These are phyloP conservation scores for Octonoba sinensis DNA, from an alignment of 2,888 invertebrate genomes.

Conservation along the genomic window DNA sequence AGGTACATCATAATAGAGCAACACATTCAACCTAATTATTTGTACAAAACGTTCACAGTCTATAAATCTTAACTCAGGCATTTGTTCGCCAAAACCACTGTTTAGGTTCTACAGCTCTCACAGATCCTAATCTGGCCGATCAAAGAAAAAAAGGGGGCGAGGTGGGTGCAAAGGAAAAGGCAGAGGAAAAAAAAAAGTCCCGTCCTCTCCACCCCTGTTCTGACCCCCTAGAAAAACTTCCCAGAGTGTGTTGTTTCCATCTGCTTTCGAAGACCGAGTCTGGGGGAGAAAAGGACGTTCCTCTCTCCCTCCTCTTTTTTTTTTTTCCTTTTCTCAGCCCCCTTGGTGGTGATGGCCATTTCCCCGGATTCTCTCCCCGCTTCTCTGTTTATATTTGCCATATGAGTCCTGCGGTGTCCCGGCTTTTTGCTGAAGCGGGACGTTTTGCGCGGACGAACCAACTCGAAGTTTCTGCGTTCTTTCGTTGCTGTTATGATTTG, in stretches of 20 bases:
- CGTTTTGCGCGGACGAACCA: too few relatives aligned
- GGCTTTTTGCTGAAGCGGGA: too few relatives aligned
- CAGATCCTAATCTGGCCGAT: slow-evolving; percentile 41
- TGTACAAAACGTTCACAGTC: slow-evolving; percentile 20
- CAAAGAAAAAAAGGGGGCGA: slow-evolving; percentile 10
- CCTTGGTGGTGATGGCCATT: slow-evolving; percentile 18
- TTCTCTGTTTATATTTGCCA: too few relatives aligned
- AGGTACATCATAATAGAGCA: too few relatives aligned
- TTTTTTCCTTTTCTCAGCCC: background rate
- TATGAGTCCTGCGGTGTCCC: too few relatives aligned
- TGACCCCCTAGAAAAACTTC: slow-evolving; percentile 38
- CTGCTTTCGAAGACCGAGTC: slow-evolving; percentile 33
- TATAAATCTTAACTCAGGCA: slow-evolving; percentile 27
- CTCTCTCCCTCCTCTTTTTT: slow-evolving; percentile 6
- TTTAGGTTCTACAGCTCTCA: slow-evolving; percentile 19
- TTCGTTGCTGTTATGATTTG: too few relatives aligned
- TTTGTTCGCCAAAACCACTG: slow-evolving; percentile 25
- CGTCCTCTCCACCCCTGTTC: slow-evolving; percentile 3
- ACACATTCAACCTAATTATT: too few relatives aligned
- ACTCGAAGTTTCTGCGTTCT: too few relatives aligned
- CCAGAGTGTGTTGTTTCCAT: slow-evolving; percentile 36
- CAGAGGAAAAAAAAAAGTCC: background rate
- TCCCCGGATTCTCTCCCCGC: slow-evolving; percentile 7
- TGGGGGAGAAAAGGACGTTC: slow-evolving; percentile 4
- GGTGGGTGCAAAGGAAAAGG: too few relatives aligned